Percentiles rank a stretch among this genome's conserved stretches.
Evolutionary conservation across 2,797 vertebrate genomes (phyloP).

Genomic region (Lophius americanus): DNA sequence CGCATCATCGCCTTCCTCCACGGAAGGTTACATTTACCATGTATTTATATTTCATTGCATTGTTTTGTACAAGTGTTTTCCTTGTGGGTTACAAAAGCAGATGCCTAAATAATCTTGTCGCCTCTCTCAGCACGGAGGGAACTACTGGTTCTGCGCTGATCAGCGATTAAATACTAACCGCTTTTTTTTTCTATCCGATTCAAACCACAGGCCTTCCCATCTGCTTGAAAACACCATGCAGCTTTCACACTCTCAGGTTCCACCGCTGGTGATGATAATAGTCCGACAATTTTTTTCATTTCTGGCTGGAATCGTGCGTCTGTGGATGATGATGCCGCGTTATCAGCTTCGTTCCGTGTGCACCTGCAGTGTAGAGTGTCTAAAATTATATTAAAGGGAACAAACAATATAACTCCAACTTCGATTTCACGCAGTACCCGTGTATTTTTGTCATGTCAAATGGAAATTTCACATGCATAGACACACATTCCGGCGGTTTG

Average conservation of each 20-base stretch:
- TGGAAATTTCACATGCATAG: background rate
- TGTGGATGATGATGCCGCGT: background rate
- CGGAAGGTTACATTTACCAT: slow-evolving; percentile 41
- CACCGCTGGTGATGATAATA: background rate
- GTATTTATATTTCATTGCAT: slow-evolving; percentile 45
- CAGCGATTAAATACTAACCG: background rate
- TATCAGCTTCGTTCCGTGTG: background rate
- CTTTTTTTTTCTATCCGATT: background rate
- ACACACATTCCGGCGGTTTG: slow-evolving; percentile 12
- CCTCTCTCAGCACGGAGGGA: background rate
- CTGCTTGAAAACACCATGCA: background rate
- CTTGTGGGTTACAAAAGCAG: slow-evolving; percentile 20
- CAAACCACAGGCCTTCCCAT: slow-evolving; percentile 2
- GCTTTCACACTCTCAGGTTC: background rate
- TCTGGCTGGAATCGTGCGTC: background rate
- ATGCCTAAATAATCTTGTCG: slow-evolving; percentile 37
- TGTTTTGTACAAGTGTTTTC: slow-evolving; percentile 27
- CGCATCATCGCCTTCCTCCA: slow-evolving; percentile 36
- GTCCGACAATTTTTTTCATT: slow-evolving; percentile 11
- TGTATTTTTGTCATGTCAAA: slow-evolving; percentile 1
- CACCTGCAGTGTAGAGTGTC: background rate
- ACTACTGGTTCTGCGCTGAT: slow-evolving; percentile 12
- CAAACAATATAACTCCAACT: background rate
- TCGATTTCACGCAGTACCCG: background rate
- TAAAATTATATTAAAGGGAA: background rate